Base-by-base conservation (phyloP, 2,797 vertebrate species). In the Sparus aurata region DNA sequence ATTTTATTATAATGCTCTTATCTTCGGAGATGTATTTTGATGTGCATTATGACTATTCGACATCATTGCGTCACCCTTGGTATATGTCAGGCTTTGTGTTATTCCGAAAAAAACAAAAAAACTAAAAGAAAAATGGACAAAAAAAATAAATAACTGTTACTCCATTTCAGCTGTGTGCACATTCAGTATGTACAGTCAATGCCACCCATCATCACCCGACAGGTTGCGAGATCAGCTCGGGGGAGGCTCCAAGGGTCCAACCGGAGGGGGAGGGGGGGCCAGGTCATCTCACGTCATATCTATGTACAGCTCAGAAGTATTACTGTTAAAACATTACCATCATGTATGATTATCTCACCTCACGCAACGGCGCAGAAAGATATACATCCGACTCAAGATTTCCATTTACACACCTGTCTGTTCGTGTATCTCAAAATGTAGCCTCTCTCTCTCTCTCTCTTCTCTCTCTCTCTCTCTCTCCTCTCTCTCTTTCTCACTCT, bases 1-100 rank as follows among this genome's bases (percentile, higher is more conserved):
- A 95, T 96, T 96, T 95, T 95, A 95, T 72, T 95, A 95, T 94
- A 90, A 93, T 57, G 91, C 94, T 95, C 93, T 92, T 92, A 91
- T 90, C 87, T 92, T 94, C 79, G 77, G 89, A 95, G 90, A 94
- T 94, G 94, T 95, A 94, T 95, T 95, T 95, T 94, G 87, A 94
- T 95, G 94, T 95, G 95, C 91, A 93, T 94, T 94, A 92, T 85
- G 90, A 91, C 88, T 93, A 90, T 90, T 90, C 73, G 18, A 88
- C 93, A 93, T 88, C 90, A 92, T 88, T 73, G 86, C 90, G 77
- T 91, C 92, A 83, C 87, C 84, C 81, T 94, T 88, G 89, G 87
- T 93, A 92, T 87, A 87, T 89, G 91, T 94, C 89, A 74, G 74
- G 88, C 91, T 92, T 91, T 91, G 91, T 95, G 92, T 93, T 93